phyloP scores from a whole-genome alignment of 2,797 vertebrate species.

The Sebastes ruberrimus region DNA sequence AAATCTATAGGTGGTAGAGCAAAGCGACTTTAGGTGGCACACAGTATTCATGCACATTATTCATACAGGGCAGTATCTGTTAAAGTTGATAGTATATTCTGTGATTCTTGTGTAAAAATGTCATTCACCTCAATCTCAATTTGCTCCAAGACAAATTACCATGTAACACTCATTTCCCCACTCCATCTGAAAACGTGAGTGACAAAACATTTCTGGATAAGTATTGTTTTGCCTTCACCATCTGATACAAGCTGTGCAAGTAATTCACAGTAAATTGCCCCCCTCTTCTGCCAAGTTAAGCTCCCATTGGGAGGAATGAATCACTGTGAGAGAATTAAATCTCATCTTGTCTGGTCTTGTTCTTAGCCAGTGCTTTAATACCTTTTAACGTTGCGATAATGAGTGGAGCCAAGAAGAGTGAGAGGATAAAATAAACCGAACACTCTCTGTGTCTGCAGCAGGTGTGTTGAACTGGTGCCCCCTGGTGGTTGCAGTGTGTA shows the following conservation, averaged over 20 bases:
- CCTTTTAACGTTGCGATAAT: slow-evolving; percentile 54
- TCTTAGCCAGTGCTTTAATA: slow-evolving; percentile 38
- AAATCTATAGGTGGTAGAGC: not conserved
- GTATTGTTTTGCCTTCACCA: slow-evolving; percentile 30
- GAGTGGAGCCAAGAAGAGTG: slow-evolving; percentile 35
- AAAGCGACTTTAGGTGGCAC: not conserved
- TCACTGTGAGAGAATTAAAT: slow-evolving; percentile 45
- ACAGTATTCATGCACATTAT: not conserved
- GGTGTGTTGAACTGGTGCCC: slow-evolving; percentile 62
- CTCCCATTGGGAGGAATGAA: slow-evolving; percentile 40
- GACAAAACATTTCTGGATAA: not conserved
- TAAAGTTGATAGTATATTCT: not conserved
- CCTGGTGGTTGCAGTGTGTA: slow-evolving; percentile 53
- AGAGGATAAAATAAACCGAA: slow-evolving; percentile 22
- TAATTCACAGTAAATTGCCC: slow-evolving; percentile 50
- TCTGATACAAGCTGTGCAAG: slow-evolving; percentile 19
- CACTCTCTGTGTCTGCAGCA: not conserved
- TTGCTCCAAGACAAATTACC: not conserved
- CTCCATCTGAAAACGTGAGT: not conserved
- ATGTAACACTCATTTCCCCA: not conserved
- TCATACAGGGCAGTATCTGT: not conserved
- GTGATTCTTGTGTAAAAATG: not conserved
- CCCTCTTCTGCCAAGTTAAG: slow-evolving; percentile 40
- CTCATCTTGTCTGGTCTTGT: slow-evolving; percentile 58
- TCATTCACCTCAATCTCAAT: not conserved